phyloP scores from a whole-genome alignment of 2,888 invertebrate species.

The Acanthosepion esculentum region DNA sequence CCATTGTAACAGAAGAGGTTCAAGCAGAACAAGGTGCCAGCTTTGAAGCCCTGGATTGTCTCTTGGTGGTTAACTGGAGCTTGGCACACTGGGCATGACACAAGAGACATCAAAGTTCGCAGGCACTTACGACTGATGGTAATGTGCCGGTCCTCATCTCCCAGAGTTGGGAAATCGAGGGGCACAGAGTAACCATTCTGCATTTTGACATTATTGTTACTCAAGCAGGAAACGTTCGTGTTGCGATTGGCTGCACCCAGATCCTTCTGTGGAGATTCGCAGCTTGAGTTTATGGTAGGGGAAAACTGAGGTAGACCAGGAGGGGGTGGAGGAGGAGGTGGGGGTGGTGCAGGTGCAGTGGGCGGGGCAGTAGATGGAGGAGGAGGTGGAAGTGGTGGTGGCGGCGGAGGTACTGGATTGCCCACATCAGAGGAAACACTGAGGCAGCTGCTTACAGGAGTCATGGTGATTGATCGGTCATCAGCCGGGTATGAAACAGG shows the following conservation, averaged over 20 bases:
- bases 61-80: constrained; percentile 45
- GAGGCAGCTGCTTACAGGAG: constrained; percentile 34
- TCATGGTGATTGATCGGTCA: constrained; percentile 40
- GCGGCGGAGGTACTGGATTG: neutral
- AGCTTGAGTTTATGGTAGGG: neutral
- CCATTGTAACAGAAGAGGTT: constrained; percentile 46
- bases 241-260: neutral
- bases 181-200: constrained; percentile 43
- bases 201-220: constrained; percentile 44
- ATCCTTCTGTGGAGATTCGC: constrained; percentile 41
- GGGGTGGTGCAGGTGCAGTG: neutral
- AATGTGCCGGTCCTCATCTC: neutral
- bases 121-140: constrained; percentile 42
- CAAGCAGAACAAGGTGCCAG: constrained; percentile 44
- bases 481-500: neutral
- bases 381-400: neutral
- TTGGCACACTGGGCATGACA: constrained; percentile 46
- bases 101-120: constrained; percentile 45
- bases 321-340: neutral
- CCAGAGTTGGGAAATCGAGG: neutral
- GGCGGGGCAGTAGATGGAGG: neutral
- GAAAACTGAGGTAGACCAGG: neutral
- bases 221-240: neutral
- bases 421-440: neutral
- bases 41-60: constrained; percentile 45